Base-by-base conservation (phyloP, 2,113 vertebrate genomes). In the Rhadina sibilatrix region DNA sequence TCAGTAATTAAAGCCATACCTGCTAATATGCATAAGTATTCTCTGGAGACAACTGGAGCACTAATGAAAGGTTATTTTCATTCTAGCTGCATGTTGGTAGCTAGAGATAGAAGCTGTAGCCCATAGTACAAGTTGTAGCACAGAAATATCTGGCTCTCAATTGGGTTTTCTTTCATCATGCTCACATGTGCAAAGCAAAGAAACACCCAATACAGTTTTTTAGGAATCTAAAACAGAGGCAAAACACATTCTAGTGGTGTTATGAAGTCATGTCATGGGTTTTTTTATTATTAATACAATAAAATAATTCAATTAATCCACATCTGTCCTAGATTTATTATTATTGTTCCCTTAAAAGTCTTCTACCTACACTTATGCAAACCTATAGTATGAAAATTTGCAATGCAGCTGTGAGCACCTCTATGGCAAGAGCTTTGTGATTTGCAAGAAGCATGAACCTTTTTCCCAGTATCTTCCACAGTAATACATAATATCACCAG, bases 1-100 rank as follows among this genome's bases (percentile, higher is more conserved):
- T 63, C 14, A 52, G 42, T 38, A 77, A 80, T 57, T 80, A 75
- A 65, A 86, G 12, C 19, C 20, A 37, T 88, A 83, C 22, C 59
- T 76, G 31, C 1, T 2, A 92, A 86, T 77, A 87, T 30, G 46
- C 54, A 40, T 35, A 77, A 63, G 14, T 19, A 66, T 65, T 74
- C 47, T 86, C 64, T 71, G 21, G 25, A 15, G 65, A 52, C 3
- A 68, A 27, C 25, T 63, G 44, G 12, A 91, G 56, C 2, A 11
- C 35, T 95, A 44, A 74, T 22, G 21, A 74, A 65, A 68, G 50
- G 37, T 63, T 83, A 17, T 91, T 93, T 96, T 78, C 47, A 87
- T 89, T 87, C 52, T 33, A 38, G 38, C 35, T 81, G 52, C 54
- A 42, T 66, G 49, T 91, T 91, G 54, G 54, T 75, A 89, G 37